Conservation (phyloP, 1,140 invertebrate species). For the Campodea augens region DNA sequence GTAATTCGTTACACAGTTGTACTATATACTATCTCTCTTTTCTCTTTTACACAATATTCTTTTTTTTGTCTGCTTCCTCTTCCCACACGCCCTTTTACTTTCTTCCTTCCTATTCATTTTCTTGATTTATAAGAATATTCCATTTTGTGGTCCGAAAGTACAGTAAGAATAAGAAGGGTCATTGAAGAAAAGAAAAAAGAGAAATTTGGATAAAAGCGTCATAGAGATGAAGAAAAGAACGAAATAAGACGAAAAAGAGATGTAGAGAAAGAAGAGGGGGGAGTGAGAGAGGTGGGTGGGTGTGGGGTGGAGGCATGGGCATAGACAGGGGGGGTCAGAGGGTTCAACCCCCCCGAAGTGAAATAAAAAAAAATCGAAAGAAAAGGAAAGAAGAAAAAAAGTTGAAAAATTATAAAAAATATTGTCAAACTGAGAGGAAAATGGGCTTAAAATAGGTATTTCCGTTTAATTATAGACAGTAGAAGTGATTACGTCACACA, state of each 20-base stretch:
- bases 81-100: neutral
- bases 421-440: no score
- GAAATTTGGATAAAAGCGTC: slow-evolving; percentile 4
- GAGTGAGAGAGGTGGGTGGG: neutral
- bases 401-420: no score
- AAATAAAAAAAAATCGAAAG: neutral
- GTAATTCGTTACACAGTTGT: no score
- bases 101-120: neutral
- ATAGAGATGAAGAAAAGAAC: neutral
- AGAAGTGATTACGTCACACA: no score
- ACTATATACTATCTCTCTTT: no score
- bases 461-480: no score
- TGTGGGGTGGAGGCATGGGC: neutral
- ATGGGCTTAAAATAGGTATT: no score
- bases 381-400: slow-evolving; percentile 2
- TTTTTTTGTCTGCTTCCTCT: neutral
- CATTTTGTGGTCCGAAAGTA: neutral
- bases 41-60: no score
- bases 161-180: neutral
- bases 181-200: neutral
- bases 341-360: no score
- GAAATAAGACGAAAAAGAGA: neutral
- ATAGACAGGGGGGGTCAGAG: no score
- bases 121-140: neutral
- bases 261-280: neutral